Percentiles rank a stretch among this genome's conserved stretches.
Conservation (phyloP, 2,888 invertebrate genomes). For the Lissonota sp. region DNA sequence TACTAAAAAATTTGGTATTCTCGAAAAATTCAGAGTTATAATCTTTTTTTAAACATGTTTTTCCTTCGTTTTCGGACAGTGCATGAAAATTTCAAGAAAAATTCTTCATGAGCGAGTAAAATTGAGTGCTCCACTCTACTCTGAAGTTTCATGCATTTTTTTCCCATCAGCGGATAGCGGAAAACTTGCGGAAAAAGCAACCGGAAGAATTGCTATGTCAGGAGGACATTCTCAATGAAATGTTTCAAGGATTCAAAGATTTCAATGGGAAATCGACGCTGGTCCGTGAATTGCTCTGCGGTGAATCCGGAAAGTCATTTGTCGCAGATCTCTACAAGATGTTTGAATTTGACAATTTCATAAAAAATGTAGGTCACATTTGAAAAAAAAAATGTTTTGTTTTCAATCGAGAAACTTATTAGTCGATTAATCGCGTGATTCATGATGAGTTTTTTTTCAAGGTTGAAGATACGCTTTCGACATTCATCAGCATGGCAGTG, state of each 20-base stretch:
- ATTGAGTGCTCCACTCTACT: too few relatives aligned
- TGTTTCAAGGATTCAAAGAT: constrained; percentile 71
- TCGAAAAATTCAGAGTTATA: too few relatives aligned
- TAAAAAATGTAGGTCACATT: constrained; percentile 68
- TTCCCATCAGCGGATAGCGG: constrained; percentile 70
- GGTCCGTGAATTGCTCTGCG: constrained; percentile 72
- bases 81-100: too few relatives aligned
- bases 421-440: neutral
- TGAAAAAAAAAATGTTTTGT: constrained; percentile 7
- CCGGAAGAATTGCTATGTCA: constrained; percentile 72
- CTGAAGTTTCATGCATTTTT: neutral
- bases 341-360: constrained; percentile 74
- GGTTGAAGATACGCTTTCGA: constrained; percentile 73
- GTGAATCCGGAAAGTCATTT: constrained; percentile 73
- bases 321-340: constrained; percentile 73
- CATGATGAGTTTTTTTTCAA: constrained; percentile 47
- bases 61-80: too few relatives aligned
- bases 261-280: constrained; percentile 64
- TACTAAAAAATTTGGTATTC: too few relatives aligned
- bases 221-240: constrained; percentile 69
- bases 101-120: too few relatives aligned
- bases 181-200: constrained; percentile 51
- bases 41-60: too few relatives aligned
- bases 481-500: constrained; percentile 73
- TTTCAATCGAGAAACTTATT: neutral